These are phyloP conservation scores for Argyresthia albistria DNA, from an alignment of 2,888 invertebrate species.

Conservation along the genomic window DNA sequence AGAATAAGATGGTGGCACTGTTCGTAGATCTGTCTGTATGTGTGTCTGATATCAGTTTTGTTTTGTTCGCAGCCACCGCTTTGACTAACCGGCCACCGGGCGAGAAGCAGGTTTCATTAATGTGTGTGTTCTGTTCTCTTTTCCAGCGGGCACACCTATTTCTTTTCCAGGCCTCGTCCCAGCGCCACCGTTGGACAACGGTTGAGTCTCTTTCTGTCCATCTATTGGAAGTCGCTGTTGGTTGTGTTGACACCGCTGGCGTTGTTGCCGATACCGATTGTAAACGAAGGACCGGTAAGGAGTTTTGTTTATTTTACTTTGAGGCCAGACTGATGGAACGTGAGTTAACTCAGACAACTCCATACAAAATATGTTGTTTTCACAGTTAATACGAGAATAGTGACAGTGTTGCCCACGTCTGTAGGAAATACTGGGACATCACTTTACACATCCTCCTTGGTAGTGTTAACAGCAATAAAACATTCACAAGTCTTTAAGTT, in stretches of 20 bases:
- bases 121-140: slow-evolving; percentile 10
- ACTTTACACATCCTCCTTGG: too few species aligned
- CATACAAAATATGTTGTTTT: too few species aligned
- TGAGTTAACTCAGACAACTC: too few species aligned
- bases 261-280: slow-evolving; percentile 77
- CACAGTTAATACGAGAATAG: too few species aligned
- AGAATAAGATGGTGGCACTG: too few species aligned
- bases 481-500: too few species aligned
- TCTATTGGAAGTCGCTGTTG: slow-evolving; percentile 84
- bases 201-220: slow-evolving; percentile 61
- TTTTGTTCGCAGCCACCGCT: slow-evolving; percentile 2
- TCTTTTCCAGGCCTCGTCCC: slow-evolving; percentile 47
- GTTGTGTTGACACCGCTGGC: slow-evolving; percentile 79
- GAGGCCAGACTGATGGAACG: not conserved
- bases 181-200: slow-evolving; percentile 46
- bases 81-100: slow-evolving; percentile 3
- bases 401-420: too few species aligned
- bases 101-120: slow-evolving; percentile 1
- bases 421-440: too few species aligned
- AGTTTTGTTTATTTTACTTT: slow-evolving; percentile 1
- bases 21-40: not conserved
- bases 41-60: not conserved
- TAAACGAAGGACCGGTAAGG: slow-evolving; percentile 70
- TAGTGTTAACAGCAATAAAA: too few species aligned
- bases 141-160: slow-evolving; percentile 60